Conservation (phyloP, 2,888 invertebrate genomes). For the Cinara cedri region DNA sequence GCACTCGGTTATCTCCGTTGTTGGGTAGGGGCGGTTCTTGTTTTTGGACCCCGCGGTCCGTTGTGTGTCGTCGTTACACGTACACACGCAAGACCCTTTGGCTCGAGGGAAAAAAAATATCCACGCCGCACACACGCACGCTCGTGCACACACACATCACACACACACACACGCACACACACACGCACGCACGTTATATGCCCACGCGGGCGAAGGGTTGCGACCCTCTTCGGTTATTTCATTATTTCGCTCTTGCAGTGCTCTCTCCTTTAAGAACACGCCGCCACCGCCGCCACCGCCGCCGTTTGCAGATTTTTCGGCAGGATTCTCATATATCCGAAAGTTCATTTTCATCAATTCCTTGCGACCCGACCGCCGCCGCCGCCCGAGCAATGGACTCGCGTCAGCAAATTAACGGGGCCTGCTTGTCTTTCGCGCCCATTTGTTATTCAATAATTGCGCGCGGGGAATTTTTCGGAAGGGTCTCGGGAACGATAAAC, state of each 20-base stretch:
- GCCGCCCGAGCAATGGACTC: not conserved
- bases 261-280: constrained; percentile 30
- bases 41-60: not conserved
- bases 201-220: constrained; percentile 18
- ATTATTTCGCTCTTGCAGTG: constrained; percentile 34
- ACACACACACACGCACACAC: not conserved
- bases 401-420: constrained; percentile 13
- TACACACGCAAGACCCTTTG: constrained; percentile 10
- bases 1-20: constrained; percentile 43
- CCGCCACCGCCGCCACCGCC: not conserved
- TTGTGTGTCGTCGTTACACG: constrained; percentile 4
- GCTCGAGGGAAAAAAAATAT: not conserved
- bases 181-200: not conserved
- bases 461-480: not conserved
- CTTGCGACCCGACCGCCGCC: no score
- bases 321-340: constrained; percentile 31
- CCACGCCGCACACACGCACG: no score
- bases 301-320: constrained; percentile 46
- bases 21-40: constrained; percentile 23
- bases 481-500: constrained; percentile 29
- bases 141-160: not conserved
- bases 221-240: constrained; percentile 36
- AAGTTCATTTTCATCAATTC: constrained; percentile 40
- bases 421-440: constrained; percentile 11
- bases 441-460: constrained; percentile 42